These are phyloP conservation scores for Delia radicum DNA, from an alignment of 1,140 invertebrate genomes.

Conservation along the genomic window DNA sequence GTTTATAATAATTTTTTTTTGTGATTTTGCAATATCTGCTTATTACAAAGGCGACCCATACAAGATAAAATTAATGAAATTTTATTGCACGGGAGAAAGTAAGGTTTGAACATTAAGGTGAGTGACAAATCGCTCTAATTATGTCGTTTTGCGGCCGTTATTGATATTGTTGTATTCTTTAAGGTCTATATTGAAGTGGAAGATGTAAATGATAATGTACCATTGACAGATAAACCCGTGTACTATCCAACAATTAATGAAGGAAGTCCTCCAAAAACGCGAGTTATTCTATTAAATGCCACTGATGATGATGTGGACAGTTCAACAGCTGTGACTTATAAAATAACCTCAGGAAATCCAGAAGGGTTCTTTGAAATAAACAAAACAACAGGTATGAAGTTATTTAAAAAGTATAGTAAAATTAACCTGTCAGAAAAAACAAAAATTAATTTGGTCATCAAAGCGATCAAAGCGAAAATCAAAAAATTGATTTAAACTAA, in stretches of 20 bases:
- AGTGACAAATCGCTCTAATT: too few species aligned
- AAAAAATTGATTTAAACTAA: too few species aligned
- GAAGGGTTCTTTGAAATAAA: conserved; percentile 89
- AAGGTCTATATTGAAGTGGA: conserved; percentile 87
- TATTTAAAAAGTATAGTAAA: neutral
- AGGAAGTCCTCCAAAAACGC: conserved; percentile 74
- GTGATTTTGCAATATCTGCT: too few species aligned
- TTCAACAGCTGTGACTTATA: conserved; percentile 70
- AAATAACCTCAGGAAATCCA: conserved; percentile 87
- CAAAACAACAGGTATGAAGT: conserved; percentile 72
- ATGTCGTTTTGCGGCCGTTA: too few species aligned
- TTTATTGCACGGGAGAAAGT: too few species aligned
- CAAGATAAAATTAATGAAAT: too few species aligned
- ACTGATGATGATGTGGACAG: conserved; percentile 76
- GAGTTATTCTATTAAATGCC: conserved; percentile 76
- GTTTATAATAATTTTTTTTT: too few species aligned
- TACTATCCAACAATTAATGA: conserved; percentile 83
- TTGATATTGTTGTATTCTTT: too few species aligned
- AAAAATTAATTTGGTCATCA: too few species aligned
- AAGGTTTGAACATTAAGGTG: too few species aligned
- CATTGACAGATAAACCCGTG: conserved; percentile 80
- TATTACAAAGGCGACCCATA: too few species aligned
- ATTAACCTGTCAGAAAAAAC: neutral
- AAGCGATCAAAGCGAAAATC: too few species aligned
- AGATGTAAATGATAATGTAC: conserved; percentile 93